Base-by-base conservation (phyloP, 2,888 invertebrate species). In the Iphiclides podalirius region DNA sequence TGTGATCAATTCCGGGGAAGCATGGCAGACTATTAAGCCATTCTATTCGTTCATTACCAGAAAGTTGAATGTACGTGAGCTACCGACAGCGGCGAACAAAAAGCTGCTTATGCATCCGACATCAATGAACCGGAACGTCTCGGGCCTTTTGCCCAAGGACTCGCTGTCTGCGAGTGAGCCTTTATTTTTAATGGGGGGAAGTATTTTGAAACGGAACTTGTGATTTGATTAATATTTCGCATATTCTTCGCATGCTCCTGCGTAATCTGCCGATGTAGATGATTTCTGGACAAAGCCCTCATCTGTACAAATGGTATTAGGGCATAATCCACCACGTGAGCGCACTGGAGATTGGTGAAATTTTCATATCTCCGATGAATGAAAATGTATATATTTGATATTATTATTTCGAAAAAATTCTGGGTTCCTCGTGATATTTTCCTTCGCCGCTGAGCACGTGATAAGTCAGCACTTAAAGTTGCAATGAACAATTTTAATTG, bases 41-140 rank as follows among this genome's bases (percentile, higher is more conserved):
- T 82, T 83, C 85, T 86, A 85, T 87, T 85, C 87, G 85, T 81
- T 85, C 74, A 81, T 86, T 86, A 86, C 66, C 79, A 74, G 68
- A 82, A 79, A 78, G 64, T 62, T 61, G 70, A 61, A 61, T 64
- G 57, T 61, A 60, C 61, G 70, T 79, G 73, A 66, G 58, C 63
- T 79, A 77, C 78, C 73, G 72, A 66, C 73, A 63, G 58, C 52
- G 46, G 36, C 49, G 58, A 55, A 65, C 78, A 88, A 88, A 88
- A 88, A 87, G 76, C 75, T 62, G 75, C 68, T 64, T 66, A 66
- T 65, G 72, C 72, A 67, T 88, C 87, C 87, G 80, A 62, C 62
- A 53, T 51, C 51, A 58, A 58, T 57, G 52, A 58, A 59, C 67
- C 75, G 75, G 75, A 78, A 79, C 67, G 75, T 72, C 72, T 67